Evolutionary conservation across 2,888 invertebrate genomes (phyloP), one percentile per base, ranked within the genome.

Genomic region (Gortyna flavago): DNA sequence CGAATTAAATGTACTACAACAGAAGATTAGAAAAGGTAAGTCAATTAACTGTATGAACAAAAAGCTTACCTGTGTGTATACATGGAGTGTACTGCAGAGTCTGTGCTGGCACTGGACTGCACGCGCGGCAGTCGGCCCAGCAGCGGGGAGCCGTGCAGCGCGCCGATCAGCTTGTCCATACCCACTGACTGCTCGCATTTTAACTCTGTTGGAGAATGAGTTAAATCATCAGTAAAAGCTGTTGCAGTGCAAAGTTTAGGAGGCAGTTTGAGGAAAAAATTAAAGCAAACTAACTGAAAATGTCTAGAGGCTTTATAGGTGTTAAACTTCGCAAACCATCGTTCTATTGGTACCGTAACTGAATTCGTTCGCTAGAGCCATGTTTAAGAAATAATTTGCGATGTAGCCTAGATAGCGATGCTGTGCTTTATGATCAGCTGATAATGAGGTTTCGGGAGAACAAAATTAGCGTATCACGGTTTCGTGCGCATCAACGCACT

Each of bases 71-170:
- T 97, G 90, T 97, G 97, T 69, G 97, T 98, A 91, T 99, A 99
- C 92, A 98, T 98, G 90, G 98, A 98, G 96, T 99, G 99, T 86
- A 99, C 98, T 85, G 99, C 99, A 35, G 98, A 98, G 94, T 99
- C 99, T 0, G 98, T 98, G 90, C 98, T 98, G 79, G 98, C 98
- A 88, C 98, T 98, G 84, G 98, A 98, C 87, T 98, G 98, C 68
- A 98, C 97, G 68, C 97, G 97, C 87, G 98, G 98, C 89, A 98
- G 96, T 74, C 98, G 96, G 57, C 97, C 97, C 85, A 98, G 94
- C 82, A 98, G 94, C 29, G 98, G 98, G 57, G 98, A 98, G 29
- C 98, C 97, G 93, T 97, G 97, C 25, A 97, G 92, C 2, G 97
- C 97, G 72, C 97, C 97, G 74, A 98, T 92, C 72, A 97, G 90